These are phyloP conservation scores for Clarias macrocephalus DNA, from an alignment of 2,113 vertebrate genomes.

Conservation along the genomic window DNA sequence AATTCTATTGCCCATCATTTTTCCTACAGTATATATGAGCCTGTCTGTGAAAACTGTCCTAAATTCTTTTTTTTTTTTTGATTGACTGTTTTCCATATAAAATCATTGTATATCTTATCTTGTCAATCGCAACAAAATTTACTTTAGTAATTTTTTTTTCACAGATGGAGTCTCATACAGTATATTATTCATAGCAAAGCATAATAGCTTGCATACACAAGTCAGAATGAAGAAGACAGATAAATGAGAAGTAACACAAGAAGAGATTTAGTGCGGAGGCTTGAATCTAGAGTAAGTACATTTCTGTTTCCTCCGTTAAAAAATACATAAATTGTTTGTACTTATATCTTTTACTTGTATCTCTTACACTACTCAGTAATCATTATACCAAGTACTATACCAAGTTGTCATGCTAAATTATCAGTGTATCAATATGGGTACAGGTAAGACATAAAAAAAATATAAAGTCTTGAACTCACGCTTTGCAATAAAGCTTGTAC, in stretches of 20 bases:
- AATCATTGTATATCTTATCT: no score
- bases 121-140: no score
- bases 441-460: not conserved
- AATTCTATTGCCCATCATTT: no score
- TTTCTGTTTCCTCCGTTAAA: not conserved
- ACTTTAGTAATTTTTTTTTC: no score
- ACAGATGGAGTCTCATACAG: no score
- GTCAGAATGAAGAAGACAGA: not conserved
- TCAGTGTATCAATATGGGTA: not conserved
- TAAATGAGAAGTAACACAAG: not conserved
- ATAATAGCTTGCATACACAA: no score
- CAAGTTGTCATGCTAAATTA: not conserved
- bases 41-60: no score
- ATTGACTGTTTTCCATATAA: no score
- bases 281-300: not conserved
- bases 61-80: no score
- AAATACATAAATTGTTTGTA: not conserved
- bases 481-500: not conserved
- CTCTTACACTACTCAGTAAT: not conserved
- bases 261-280: not conserved
- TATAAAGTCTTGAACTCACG: constrained; percentile 26
- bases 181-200: no score
- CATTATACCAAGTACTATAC: not conserved
- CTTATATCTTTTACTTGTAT: not conserved
- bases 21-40: no score